A percentile compares a stretch with the other conserved stretches of the same genome.
Conservation (phyloP, 1,140 invertebrate genomes). For the Mizuhopecten yessoensis region DNA sequence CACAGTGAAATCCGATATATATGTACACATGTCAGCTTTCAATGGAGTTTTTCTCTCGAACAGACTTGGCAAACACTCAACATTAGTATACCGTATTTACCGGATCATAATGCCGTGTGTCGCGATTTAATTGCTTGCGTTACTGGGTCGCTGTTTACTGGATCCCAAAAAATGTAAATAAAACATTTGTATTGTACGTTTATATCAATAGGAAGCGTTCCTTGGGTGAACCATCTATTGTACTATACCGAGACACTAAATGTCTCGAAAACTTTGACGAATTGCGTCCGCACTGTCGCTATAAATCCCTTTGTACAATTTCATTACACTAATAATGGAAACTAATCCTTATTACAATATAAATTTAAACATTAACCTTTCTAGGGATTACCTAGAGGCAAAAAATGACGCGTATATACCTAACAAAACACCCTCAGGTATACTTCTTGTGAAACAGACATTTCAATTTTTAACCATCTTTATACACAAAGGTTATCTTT, state of each 20-base stretch:
- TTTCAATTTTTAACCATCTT: no score
- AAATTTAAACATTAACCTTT: background rate
- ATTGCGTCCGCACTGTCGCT: background rate
- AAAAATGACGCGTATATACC: background rate
- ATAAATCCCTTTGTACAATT: background rate
- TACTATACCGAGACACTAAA: background rate
- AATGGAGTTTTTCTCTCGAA: background rate
- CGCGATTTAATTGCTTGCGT: background rate
- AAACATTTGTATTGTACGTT: background rate
- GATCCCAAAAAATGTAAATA: background rate
- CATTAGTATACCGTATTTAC: background rate
- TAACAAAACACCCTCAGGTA: background rate
- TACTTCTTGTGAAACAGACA: background rate
- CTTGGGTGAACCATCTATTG: background rate
- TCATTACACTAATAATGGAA: background rate
- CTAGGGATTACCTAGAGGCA: background rate
- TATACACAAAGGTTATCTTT: no score
- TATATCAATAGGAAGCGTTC: background rate
- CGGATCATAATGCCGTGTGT: background rate
- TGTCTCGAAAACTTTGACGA: background rate
- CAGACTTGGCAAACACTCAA: conserved; percentile 3
- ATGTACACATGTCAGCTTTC: background rate
- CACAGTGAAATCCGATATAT: background rate
- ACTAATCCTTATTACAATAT: background rate
- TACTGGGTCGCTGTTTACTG: background rate